phyloP scores from a whole-genome alignment of 2,113 vertebrate species.

The Campylomormyrus tamandua region DNA sequence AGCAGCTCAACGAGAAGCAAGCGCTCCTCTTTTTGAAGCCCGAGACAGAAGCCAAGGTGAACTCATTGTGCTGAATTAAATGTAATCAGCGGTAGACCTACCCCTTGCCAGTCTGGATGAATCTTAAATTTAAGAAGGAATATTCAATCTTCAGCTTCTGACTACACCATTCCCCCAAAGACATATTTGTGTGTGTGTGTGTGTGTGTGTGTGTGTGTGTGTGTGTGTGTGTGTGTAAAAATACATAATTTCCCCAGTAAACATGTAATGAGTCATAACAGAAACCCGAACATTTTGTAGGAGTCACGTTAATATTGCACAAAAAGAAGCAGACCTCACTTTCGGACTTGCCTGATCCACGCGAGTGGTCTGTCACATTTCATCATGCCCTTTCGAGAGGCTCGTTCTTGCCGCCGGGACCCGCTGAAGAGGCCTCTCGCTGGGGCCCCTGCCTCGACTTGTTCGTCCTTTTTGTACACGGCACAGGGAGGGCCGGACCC shows the following conservation, averaged over 20 bases:
- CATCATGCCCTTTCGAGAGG: background rate
- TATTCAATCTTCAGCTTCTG: slow-evolving; percentile 3
- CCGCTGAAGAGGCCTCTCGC: background rate
- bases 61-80: background rate
- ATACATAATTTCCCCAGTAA: slow-evolving; percentile 1
- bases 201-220: background rate
- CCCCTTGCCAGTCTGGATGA: background rate
- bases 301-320: background rate
- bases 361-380: background rate
- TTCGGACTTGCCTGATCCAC: background rate
- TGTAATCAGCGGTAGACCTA: slow-evolving; percentile 4
- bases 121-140: background rate
- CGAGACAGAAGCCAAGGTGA: background rate
- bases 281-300: background rate
- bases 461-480: slow-evolving; percentile 47
- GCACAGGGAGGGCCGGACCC: slow-evolving; percentile 31
- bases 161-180: background rate
- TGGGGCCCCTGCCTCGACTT: slow-evolving; percentile 27
- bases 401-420: background rate
- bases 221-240: background rate
- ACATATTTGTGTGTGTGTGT: background rate
- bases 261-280: slow-evolving; percentile 6
- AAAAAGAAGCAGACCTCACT: background rate
- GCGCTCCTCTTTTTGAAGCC: background rate
- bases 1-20: background rate